Evolutionary conservation across 2,797 vertebrate species (phyloP).

Genomic region (Lates japonicus): DNA sequence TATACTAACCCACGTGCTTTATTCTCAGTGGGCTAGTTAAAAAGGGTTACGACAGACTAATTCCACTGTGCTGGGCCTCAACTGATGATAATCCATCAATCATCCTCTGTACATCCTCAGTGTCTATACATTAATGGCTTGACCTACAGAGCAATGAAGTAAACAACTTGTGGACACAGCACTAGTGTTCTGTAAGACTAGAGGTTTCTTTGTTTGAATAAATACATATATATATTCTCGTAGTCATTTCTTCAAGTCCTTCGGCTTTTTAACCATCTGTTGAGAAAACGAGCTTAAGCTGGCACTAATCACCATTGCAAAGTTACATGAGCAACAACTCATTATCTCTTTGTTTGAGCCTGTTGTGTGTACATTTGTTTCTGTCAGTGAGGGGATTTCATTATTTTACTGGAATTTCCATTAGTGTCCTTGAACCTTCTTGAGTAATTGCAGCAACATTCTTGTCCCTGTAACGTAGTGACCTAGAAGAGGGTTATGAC

Average conservation of each 20-base stretch:
- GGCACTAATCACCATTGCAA: slow-evolving; percentile 12
- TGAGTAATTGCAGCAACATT: slow-evolving; percentile 18
- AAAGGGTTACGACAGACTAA: slow-evolving; percentile 72
- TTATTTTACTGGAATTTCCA: slow-evolving; percentile 27
- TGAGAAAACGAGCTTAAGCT: slow-evolving; percentile 27
- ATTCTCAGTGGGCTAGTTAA: slow-evolving; percentile 76
- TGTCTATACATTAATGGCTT: slow-evolving; percentile 42
- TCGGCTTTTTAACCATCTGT: neutral
- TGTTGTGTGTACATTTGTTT: slow-evolving; percentile 8
- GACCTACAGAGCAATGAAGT: slow-evolving; percentile 36
- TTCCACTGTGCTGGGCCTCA: slow-evolving; percentile 59
- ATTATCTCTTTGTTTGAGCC: slow-evolving; percentile 1
- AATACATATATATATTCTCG: slow-evolving; percentile 20
- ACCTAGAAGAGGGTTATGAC: slow-evolving; percentile 5
- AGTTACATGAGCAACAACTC: slow-evolving; percentile 5
- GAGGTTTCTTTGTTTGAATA: slow-evolving; percentile 19
- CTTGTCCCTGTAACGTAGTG: slow-evolving; percentile 21
- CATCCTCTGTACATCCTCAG: slow-evolving; percentile 47
- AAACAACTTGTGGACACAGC: slow-evolving; percentile 46
- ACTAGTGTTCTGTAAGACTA: neutral
- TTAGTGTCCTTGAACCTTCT: slow-evolving; percentile 35
- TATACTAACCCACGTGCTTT: slow-evolving; percentile 44
- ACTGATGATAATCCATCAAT: slow-evolving; percentile 76
- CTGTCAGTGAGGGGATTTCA: slow-evolving; percentile 6
- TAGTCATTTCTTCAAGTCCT: slow-evolving; percentile 5